Evolutionary conservation across 2,113 vertebrate species (phyloP), one percentile per base, ranked within the genome.

Genomic region (Clarias gariepinus): DNA sequence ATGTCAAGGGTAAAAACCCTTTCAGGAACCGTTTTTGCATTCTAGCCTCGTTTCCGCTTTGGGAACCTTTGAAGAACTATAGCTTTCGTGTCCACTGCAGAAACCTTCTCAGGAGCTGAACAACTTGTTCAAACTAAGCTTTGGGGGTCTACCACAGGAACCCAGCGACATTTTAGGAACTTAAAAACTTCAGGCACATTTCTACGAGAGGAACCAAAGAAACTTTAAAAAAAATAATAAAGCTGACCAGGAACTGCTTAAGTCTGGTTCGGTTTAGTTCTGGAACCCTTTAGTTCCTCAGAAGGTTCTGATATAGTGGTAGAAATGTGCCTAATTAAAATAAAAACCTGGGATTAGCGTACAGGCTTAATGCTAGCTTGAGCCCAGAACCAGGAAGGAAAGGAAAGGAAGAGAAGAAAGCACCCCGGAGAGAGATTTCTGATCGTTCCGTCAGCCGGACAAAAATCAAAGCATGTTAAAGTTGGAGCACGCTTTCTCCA

Each of bases 351-450:
- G 52, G 41, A 64, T 81, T 57, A 73, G 64, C 74, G 73, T 55
- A 16, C 23, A 69, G 33, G 66, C 83, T n/a, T 57, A 76, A 81
- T 25, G 60, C 66, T 15, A 53, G 82, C 41, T 83, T 83, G 57
- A 71, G 60, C 55, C 28, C 23, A 30, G 33, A 74, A 82, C 23
- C 25, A 81, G 16, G 4, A 71, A 81, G 41, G 28, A 66, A 36
- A 33, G 57, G n/a, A 82, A 55, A 71, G 18, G 30, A 81, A 30
- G 36, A 81, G 41, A 63, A 71, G 64, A 53, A 61, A 87, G 81
- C 81, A 87, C 86, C 86, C 69, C 18, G n/a, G 79, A 81, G 69
- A 64, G 19, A 28, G 5, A 25, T 81, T 81, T 71, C 36, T 12
- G 28, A 60, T 60, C 30, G n/a, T 77, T 85, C 80, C 19, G 30